Percentiles rank a stretch among this genome's conserved stretches.
Evolutionary conservation across 2,113 vertebrate species (phyloP).

Genomic region (Urocynchramus pylzowi): DNA sequence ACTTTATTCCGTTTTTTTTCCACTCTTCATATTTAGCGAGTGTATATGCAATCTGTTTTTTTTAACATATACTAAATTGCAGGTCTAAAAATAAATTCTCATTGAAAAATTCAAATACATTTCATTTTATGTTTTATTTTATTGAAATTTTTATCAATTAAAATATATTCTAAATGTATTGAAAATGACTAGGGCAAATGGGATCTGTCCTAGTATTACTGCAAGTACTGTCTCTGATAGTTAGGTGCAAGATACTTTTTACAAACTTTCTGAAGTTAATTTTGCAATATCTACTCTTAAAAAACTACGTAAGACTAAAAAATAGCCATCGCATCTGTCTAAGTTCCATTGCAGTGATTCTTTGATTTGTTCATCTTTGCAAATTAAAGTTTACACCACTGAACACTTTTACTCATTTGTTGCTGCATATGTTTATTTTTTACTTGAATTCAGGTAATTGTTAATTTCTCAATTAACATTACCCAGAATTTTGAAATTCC

Average conservation of each 20-base stretch:
- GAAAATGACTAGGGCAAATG: background rate
- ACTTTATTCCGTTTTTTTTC: background rate
- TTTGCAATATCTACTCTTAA: background rate
- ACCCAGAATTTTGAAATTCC: background rate
- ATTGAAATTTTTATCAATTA: background rate
- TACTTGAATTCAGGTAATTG: background rate
- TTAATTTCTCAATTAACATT: slow-evolving; percentile 7
- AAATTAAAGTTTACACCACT: background rate
- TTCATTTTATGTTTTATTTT: background rate
- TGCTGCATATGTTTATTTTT: background rate
- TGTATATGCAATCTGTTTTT: background rate
- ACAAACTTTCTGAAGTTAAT: background rate
- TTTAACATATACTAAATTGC: background rate
- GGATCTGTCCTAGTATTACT: background rate
- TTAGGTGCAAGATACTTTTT: background rate
- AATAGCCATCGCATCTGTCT: background rate
- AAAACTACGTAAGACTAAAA: background rate
- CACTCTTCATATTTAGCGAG: background rate
- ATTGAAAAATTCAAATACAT: background rate
- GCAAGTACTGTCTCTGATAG: background rate
- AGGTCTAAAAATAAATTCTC: background rate
- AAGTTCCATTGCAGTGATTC: background rate
- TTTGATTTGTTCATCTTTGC: background rate
- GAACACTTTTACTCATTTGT: background rate
- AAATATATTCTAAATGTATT: background rate